Percentiles rank a stretch among this genome's conserved stretches.
Conservation (phyloP, 2,113 vertebrate species). For the Lampris megalopsis region DNA sequence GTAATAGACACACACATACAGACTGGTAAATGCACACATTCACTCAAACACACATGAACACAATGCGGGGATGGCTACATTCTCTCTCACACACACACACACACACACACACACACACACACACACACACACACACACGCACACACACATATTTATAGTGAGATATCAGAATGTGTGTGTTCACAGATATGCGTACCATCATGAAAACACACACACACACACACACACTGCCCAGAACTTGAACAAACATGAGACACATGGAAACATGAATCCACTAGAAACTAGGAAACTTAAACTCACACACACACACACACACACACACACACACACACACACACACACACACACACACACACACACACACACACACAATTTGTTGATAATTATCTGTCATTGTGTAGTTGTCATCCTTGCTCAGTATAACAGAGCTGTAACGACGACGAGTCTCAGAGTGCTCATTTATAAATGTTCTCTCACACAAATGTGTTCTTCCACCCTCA, state of each 20-base stretch:
- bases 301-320: not conserved
- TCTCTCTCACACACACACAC: not conserved
- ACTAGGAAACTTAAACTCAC: not conserved
- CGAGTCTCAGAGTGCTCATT: too few relatives aligned
- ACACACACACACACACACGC: not conserved
- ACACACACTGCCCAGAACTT: not conserved
- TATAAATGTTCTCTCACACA: too few relatives aligned
- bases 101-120: not conserved
- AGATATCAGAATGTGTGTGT: not conserved
- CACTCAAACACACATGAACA: not conserved
- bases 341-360: not conserved
- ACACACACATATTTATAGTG: not conserved
- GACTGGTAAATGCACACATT: not conserved
- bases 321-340: not conserved
- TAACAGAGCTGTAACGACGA: too few relatives aligned
- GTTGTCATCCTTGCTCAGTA: too few relatives aligned
- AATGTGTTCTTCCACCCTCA: too few relatives aligned
- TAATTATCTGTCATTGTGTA: too few relatives aligned
- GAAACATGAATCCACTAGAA: too few relatives aligned
- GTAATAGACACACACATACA: constrained; percentile 34
- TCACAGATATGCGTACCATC: not conserved
- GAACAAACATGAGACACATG: too few relatives aligned
- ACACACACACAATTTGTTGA: too few relatives aligned
- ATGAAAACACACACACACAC: not conserved
- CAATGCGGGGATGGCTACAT: not conserved